Percentiles rank a stretch among this genome's conserved stretches.
Evolutionary conservation across 2,888 invertebrate species (phyloP).

Genomic region (Pachymerium ferrugineum): DNA sequence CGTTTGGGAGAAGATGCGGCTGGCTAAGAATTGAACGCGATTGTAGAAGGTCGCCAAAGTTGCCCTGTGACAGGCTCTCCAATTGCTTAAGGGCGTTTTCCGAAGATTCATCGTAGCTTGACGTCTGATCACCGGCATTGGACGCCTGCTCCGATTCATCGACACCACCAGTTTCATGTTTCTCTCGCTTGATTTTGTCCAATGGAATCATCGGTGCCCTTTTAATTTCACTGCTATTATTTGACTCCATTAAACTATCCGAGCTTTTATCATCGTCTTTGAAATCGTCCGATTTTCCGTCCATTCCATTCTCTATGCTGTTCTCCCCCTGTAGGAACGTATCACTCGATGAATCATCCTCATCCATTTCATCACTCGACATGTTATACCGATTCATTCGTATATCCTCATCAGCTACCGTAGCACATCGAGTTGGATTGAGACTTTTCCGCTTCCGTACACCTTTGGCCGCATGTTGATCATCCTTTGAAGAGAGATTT

Average conservation of each 20-base stretch:
- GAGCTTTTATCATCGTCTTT: conserved; percentile 41
- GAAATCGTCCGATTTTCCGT: conserved; percentile 40
- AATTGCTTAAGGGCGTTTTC: conserved; percentile 67
- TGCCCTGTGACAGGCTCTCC: conserved; percentile 72
- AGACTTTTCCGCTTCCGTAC: conserved; percentile 81
- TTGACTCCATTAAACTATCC: conserved; percentile 33
- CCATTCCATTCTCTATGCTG: conserved; percentile 42
- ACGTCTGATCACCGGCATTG: conserved; percentile 36
- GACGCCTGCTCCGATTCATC: conserved; percentile 44
- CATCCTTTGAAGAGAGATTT: conserved; percentile 59
- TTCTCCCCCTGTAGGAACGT: conserved; percentile 48
- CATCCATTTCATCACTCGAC: conserved; percentile 57
- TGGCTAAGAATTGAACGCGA: conserved; percentile 32
- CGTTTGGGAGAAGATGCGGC: conserved; percentile 37
- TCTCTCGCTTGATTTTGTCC: conserved; percentile 34
- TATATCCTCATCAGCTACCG: conserved; percentile 47
- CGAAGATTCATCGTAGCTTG: conserved; percentile 50
- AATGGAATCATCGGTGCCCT: conserved; percentile 16
- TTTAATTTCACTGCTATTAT: not conserved
- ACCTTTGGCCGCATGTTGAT: conserved; percentile 54
- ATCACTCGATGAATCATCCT: conserved; percentile 59
- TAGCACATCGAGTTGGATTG: conserved; percentile 75
- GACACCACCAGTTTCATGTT: conserved; percentile 27
- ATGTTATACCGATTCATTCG: conserved; percentile 43
- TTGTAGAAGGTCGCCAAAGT: conserved; percentile 56